These are phyloP conservation scores for Galeruca laticollis DNA, from an alignment of 2,888 invertebrate species.

Conservation along the genomic window DNA sequence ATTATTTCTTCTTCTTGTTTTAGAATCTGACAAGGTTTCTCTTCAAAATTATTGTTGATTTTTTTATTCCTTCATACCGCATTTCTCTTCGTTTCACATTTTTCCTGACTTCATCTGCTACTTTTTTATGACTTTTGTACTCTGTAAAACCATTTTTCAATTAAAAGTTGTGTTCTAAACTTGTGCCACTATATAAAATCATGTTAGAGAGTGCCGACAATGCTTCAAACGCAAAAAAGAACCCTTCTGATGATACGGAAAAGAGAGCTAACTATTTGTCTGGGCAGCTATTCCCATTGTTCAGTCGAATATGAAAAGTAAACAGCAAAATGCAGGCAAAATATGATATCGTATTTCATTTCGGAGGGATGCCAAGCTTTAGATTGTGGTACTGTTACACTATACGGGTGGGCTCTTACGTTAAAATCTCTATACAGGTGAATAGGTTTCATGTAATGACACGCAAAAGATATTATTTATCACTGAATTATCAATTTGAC, in stretches of 20 bases:
- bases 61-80: too few species aligned
- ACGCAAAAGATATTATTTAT: background rate
- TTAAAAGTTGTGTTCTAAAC: too few species aligned
- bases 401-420: slow-evolving; percentile 49
- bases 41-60: too few species aligned
- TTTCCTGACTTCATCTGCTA: too few species aligned
- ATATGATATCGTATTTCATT: slow-evolving; percentile 61
- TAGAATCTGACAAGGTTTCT: too few species aligned
- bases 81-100: too few species aligned
- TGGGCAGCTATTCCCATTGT: slow-evolving; percentile 62
- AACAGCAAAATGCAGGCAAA: slow-evolving; percentile 58
- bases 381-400: slow-evolving; percentile 48
- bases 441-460: slow-evolving; percentile 1
- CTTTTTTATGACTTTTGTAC: too few species aligned
- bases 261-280: slow-evolving; percentile 38
- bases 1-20: too few species aligned
- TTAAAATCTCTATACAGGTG: slow-evolving; percentile 45
- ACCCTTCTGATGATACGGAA: background rate
- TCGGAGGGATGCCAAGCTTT: slow-evolving; percentile 59
- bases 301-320: slow-evolving; percentile 67
- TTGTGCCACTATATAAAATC: too few species aligned
- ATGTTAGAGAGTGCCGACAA: too few species aligned
- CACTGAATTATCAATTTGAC: too few species aligned
- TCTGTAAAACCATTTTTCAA: too few species aligned
- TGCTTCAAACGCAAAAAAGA: background rate